phyloP scores from a whole-genome alignment of 2,888 invertebrate genomes.

The Gandaritis pyraliata region DNA sequence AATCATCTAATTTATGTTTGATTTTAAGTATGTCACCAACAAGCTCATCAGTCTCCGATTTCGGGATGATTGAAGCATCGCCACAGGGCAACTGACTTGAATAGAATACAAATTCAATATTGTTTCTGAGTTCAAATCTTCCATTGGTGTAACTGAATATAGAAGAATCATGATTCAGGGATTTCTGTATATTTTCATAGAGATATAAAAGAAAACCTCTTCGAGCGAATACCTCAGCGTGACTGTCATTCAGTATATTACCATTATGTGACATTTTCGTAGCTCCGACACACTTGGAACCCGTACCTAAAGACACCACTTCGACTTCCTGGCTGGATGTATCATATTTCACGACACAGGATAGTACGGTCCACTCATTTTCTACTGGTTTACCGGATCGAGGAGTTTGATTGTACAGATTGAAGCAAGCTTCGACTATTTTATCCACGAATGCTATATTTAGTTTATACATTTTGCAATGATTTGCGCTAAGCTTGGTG shows the following conservation, averaged over 20 bases:
- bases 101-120: conserved; percentile 91
- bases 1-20: conserved; percentile 54
- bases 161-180: conserved; percentile 58
- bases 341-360: conserved; percentile 87
- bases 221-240: conserved; percentile 95
- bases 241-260: conserved; percentile 93
- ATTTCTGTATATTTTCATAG: conserved; percentile 85
- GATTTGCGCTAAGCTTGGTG: too few relatives aligned
- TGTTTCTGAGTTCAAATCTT: conserved; percentile 80
- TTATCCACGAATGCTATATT: conserved; percentile 62
- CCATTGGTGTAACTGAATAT: conserved; percentile 58
- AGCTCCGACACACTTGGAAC: conserved; percentile 95
- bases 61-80: conserved; percentile 94
- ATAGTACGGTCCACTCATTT: conserved; percentile 93
- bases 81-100: conserved; percentile 96
- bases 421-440: conserved; percentile 85
- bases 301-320: conserved; percentile 94
- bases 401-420: conserved; percentile 85
- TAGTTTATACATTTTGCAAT: conserved; percentile 51
- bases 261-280: conserved; percentile 87
- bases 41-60: conserved; percentile 60
- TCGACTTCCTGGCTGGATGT: conserved; percentile 59
- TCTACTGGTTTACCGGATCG: conserved; percentile 92
- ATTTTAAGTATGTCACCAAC: conserved; percentile 60
- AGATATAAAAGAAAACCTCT: conserved; percentile 92